Percentiles rank a stretch among this genome's conserved stretches.
Evolutionary conservation across 2,113 vertebrate species (phyloP).

Genomic region (Microtus oregoni): DNA sequence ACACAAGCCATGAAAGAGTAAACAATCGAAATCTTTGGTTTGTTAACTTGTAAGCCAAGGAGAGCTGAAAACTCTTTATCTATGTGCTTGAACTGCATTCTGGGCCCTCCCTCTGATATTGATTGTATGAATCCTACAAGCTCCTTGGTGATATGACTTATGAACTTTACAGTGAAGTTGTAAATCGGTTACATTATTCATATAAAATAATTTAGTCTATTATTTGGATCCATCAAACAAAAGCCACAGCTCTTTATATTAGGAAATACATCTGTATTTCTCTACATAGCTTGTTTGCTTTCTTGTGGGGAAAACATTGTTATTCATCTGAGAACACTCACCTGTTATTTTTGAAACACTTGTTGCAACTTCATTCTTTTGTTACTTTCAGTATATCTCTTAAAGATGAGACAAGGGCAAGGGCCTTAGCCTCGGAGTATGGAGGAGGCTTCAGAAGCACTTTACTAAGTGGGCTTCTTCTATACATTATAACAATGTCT

Average conservation of each 20-base stretch:
- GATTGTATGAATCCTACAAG: slow-evolving; percentile 10
- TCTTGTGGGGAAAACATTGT: slow-evolving; percentile 3
- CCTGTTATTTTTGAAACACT: slow-evolving; percentile 29
- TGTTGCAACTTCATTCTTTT: slow-evolving; percentile 10
- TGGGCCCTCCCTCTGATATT: not conserved
- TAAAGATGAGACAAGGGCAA: not conserved
- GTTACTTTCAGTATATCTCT: slow-evolving; percentile 17
- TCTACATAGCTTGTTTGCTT: not conserved
- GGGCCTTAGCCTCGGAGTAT: not conserved
- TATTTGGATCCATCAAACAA: slow-evolving; percentile 28
- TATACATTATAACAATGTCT: not conserved
- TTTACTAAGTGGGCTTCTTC: not conserved
- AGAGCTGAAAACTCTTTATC: slow-evolving; percentile 35
- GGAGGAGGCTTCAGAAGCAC: slow-evolving; percentile 19
- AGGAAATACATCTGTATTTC: slow-evolving; percentile 53
- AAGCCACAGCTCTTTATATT: slow-evolving; percentile 46
- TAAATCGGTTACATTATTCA: slow-evolving; percentile 25
- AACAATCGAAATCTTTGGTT: slow-evolving; percentile 40
- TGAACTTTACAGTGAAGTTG: not conserved
- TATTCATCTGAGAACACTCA: not conserved
- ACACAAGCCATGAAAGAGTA: not conserved
- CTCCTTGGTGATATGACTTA: slow-evolving; percentile 12
- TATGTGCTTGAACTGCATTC: slow-evolving; percentile 34
- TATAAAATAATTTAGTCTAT: slow-evolving; percentile 37
- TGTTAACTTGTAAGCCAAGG: slow-evolving; percentile 36